Conservation (phyloP, 2,113 vertebrate species). For the Oxygymnocypris stewartii region DNA sequence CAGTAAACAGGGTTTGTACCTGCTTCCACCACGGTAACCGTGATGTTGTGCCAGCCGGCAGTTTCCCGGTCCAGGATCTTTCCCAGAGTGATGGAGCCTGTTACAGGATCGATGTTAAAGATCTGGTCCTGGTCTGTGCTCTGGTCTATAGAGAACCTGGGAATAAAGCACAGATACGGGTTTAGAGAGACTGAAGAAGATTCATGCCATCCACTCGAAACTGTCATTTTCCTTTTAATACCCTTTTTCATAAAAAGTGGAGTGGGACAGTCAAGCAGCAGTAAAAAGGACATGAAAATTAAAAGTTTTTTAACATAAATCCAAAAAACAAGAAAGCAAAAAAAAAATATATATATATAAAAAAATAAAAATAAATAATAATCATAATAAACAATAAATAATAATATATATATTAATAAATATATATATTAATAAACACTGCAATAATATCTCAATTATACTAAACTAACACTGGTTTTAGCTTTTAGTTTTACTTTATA, state of each 20-base stretch:
- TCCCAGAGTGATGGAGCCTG: conserved; percentile 87
- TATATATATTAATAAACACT: too few relatives aligned
- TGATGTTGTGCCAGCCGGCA: conserved; percentile 97
- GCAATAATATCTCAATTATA: too few relatives aligned
- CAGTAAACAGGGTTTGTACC: conserved; percentile 70
- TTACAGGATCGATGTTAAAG: conserved; percentile 89
- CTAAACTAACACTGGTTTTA: too few relatives aligned
- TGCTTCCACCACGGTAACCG: conserved; percentile 90
- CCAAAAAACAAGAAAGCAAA: too few relatives aligned
- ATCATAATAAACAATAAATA: too few relatives aligned
- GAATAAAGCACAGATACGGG: neutral
- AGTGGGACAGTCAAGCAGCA: neutral
- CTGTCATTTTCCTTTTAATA: neutral
- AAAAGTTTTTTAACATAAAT: neutral
- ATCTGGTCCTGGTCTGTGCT: conserved; percentile 87
- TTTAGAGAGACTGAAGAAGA: neutral
- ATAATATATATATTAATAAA: too few relatives aligned
- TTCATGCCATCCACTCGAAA: too few relatives aligned
- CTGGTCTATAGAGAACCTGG: conserved; percentile 90
- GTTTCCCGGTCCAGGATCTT: conserved; percentile 93
- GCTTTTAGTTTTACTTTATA: too few relatives aligned
- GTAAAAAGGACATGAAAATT: neutral
- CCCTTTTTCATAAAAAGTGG: too few relatives aligned
- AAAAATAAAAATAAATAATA: too few relatives aligned
- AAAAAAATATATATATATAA: too few relatives aligned